Evolutionary conservation across 2,797 vertebrate species (phyloP).

Genomic region (Propithecus perrieri): DNA sequence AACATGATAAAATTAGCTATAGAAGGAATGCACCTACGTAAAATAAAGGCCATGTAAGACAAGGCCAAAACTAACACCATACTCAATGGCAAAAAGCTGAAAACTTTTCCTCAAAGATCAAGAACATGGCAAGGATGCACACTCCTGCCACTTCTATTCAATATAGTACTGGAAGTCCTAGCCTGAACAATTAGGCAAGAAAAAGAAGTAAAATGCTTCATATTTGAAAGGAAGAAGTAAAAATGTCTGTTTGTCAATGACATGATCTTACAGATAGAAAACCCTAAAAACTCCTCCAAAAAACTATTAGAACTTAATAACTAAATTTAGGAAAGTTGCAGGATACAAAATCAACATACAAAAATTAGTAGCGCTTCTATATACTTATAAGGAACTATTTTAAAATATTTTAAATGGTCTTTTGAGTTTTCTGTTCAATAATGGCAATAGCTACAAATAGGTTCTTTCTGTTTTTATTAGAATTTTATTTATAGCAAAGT

Average conservation of each 20-base stretch:
- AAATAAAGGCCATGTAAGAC: background rate
- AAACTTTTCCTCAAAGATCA: background rate
- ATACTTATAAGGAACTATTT: background rate
- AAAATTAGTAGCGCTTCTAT: background rate
- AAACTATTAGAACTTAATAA: background rate
- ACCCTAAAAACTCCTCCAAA: background rate
- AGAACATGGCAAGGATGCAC: background rate
- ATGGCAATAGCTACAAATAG: background rate
- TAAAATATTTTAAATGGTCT: background rate
- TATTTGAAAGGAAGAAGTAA: background rate
- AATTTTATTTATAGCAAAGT: background rate
- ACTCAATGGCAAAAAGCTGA: background rate
- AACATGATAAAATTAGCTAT: background rate
- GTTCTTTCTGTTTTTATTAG: background rate
- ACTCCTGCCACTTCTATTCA: background rate
- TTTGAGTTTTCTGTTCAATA: background rate
- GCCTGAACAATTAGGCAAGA: background rate
- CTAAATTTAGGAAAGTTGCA: background rate
- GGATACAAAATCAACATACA: background rate
- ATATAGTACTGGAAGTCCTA: background rate
- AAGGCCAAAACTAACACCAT: background rate
- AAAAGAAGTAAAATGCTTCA: background rate
- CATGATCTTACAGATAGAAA: background rate
- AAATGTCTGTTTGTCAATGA: background rate
- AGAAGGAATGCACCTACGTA: background rate